phyloP scores from a whole-genome alignment of 2,888 invertebrate species.

The Drosophila mimetica region DNA sequence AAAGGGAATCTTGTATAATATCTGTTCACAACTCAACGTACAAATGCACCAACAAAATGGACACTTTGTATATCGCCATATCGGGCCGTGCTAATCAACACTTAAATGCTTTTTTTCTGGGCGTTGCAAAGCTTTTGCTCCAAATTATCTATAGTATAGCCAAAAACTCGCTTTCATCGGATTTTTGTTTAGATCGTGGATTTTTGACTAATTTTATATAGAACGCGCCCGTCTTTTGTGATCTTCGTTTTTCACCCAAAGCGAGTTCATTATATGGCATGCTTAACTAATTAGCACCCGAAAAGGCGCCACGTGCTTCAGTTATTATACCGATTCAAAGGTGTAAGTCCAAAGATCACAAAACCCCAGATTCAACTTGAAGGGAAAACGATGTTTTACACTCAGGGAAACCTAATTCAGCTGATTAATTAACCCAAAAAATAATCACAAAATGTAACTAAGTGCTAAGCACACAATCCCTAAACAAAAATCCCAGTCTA shows the following conservation, averaged over 20 bases:
- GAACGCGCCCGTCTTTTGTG: slow-evolving; percentile 18
- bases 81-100: slow-evolving; percentile 63
- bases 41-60: slow-evolving; percentile 21
- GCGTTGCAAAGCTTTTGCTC: slow-evolving; percentile 84
- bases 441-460: slow-evolving; percentile 4
- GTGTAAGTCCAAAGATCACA: slow-evolving; percentile 39
- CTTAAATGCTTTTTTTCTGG: slow-evolving; percentile 88
- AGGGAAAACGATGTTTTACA: not conserved
- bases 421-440: slow-evolving; percentile 16
- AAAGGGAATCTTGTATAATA: not conserved
- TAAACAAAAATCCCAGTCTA: not conserved
- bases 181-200: slow-evolving; percentile 19
- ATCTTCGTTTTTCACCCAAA: slow-evolving; percentile 4
- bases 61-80: slow-evolving; percentile 14
- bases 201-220: slow-evolving; percentile 21
- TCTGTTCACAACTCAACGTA: no score
- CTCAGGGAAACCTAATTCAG: slow-evolving; percentile 12
- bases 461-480: slow-evolving; percentile 8
- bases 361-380: not conserved
- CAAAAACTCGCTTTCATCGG: slow-evolving; percentile 41
- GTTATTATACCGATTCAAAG: not conserved
- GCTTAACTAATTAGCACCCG: slow-evolving; percentile 62
- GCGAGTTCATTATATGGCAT: slow-evolving; percentile 59
- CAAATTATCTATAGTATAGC: slow-evolving; percentile 15
- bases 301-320: slow-evolving; percentile 59